Evolutionary conservation across 2,888 invertebrate species (phyloP), one percentile per base, ranked within the genome.

Genomic region (Chironomus tentans): DNA sequence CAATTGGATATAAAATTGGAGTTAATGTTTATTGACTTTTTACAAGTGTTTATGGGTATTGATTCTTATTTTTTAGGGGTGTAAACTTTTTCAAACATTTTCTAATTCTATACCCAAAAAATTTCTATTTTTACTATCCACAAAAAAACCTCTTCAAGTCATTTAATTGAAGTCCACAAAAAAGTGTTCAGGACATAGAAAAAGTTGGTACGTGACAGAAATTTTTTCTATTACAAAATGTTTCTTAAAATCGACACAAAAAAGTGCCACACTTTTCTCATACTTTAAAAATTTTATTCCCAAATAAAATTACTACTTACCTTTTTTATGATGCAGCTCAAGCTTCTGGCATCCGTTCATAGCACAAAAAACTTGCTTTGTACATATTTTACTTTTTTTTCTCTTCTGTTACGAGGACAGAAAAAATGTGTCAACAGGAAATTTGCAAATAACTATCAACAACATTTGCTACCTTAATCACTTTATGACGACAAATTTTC

Each of bases 401-500:
- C n/a, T n/a, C n/a, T n/a, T 28, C 28, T 4, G 28, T 18, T 15
- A n/a, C 56, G 56, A 56, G 18, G 1, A 15, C 7, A 4, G 12
- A 4, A 15, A n/a, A 28, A 28, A 28, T 10, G 10, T 56, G 56
- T 15, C 56, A 21, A 65, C 21, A 22, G 65, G 21, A 65, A 56
- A 65, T 65, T 65, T 24, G 24, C 21, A 65, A 65, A 65, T 65
- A 24, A 65, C 65, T 22, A 65, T 65, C 65, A 65, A 65, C 65
- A 65, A 65, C 65, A 65, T 65, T 65, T 65, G 65, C 13, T 65
- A 12, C 65, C 65, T 65, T 65, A 65, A 65, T 65, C 65, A 65
- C 22, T 65, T 65, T 24, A 24, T 21, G 65, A 24, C 21, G 22
- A 65, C 65, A 65, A 65, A 65, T 24, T 21, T 24, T 21, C 22